Evolutionary conservation across 2,888 invertebrate species (phyloP).

Genomic region (Philereme vetulata): DNA sequence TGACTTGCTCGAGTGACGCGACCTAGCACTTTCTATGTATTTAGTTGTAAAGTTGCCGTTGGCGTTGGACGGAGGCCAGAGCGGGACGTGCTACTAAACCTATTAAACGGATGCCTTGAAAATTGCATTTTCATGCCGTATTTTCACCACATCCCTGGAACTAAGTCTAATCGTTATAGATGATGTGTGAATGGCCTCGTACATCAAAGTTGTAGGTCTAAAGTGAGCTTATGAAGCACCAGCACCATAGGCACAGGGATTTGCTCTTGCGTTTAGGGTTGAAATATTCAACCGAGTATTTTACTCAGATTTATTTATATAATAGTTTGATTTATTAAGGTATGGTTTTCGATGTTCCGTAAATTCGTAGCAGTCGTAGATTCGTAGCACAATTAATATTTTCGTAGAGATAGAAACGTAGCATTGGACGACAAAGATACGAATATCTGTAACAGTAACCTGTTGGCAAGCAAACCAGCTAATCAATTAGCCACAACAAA

Average conservation of each 20-base stretch:
- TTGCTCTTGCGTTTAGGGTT: too few species aligned
- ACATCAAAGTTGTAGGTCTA: not conserved
- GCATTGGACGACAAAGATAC: not conserved
- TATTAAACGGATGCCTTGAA: conserved; percentile 49
- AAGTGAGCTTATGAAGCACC: too few species aligned
- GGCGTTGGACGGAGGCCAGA: conserved; percentile 44
- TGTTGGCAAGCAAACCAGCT: conserved; percentile 17
- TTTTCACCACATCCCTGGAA: conserved; percentile 39
- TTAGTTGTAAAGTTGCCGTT: conserved; percentile 17
- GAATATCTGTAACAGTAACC: conserved; percentile 10
- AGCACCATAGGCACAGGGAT: too few species aligned
- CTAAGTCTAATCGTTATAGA: conserved; percentile 15
- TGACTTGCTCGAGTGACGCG: conserved; percentile 1
- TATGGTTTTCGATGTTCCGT: too few species aligned
- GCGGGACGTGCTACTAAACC: conserved; percentile 47
- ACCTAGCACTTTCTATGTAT: conserved; percentile 4
- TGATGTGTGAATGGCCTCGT: conserved; percentile 2
- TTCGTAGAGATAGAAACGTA: not conserved
- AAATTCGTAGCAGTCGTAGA: not conserved
- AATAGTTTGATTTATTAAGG: too few species aligned
- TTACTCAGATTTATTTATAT: too few species aligned
- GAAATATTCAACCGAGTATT: too few species aligned
- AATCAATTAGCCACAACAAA: conserved; percentile 22
- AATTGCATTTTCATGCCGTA: conserved; percentile 52
- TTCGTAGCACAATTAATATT: not conserved